Evolutionary conservation across 2,113 vertebrate species (phyloP).

Genomic region (Pica pica): DNA sequence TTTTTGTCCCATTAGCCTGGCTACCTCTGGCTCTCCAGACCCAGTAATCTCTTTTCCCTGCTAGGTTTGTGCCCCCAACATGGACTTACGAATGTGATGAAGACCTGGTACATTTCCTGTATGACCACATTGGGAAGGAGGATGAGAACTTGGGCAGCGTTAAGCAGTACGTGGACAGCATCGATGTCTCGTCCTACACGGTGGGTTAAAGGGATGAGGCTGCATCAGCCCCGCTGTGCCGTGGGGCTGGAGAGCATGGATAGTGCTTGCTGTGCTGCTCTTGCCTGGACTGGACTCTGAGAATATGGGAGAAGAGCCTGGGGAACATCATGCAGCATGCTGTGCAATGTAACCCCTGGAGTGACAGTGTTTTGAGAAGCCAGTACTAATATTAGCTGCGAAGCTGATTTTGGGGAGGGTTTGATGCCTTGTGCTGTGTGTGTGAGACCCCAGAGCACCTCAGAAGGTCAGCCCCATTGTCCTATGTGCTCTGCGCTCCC

Average conservation of each 20-base stretch:
- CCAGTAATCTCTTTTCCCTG: neutral
- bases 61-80: constrained; percentile 87
- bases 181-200: constrained; percentile 91
- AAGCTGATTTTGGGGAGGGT: neutral
- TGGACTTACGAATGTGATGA: constrained; percentile 96
- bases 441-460: neutral
- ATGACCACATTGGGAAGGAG: constrained; percentile 92
- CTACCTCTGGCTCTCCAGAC: neutral
- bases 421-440: neutral
- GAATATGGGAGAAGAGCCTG: neutral
- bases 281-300: neutral
- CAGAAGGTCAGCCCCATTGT: neutral
- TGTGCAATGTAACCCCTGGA: neutral
- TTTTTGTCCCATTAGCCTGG: neutral
- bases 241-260: neutral
- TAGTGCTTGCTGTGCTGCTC: neutral
- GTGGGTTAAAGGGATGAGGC: constrained; percentile 52
- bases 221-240: neutral
- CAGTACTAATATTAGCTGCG: neutral
- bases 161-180: constrained; percentile 95
- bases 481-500: neutral
- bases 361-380: neutral
- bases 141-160: constrained; percentile 94
- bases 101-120: constrained; percentile 93
- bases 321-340: neutral